Percentiles rank a stretch among this genome's conserved stretches.
phyloP scores from a whole-genome alignment of 2,888 invertebrate genomes.

The Heliconius erato region DNA sequence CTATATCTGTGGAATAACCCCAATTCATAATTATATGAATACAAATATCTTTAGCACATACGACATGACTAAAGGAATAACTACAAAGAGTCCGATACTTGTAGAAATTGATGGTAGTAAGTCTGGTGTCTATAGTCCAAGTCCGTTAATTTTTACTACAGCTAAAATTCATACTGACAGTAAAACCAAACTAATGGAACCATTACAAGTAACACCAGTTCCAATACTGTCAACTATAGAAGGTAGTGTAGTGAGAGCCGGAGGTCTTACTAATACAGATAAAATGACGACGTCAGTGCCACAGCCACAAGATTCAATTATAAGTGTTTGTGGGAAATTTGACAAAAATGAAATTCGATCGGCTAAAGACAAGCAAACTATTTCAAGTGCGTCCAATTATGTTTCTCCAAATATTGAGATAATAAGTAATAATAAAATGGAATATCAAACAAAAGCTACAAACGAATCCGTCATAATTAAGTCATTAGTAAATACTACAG shows the following conservation, averaged over 20 bases:
- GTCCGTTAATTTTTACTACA: conserved; percentile 80
- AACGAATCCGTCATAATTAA: conserved; percentile 18
- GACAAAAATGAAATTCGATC: conserved; percentile 23
- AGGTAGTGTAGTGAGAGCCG: conserved; percentile 64
- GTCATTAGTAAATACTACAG: conserved; percentile 19
- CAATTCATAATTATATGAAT: conserved; percentile 74
- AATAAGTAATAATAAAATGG: conserved; percentile 23
- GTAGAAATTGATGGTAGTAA: conserved; percentile 73
- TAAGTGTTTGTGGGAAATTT: conserved; percentile 29
- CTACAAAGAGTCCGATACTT: conserved; percentile 69
- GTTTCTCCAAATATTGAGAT: conserved; percentile 27
- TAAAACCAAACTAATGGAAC: conserved; percentile 73
- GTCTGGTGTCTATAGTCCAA: conserved; percentile 62
- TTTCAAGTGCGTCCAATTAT: conserved; percentile 3
- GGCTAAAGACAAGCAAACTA: conserved; percentile 18
- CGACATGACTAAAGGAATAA: conserved; percentile 57
- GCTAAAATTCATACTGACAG: conserved; percentile 79
- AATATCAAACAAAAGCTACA: conserved; percentile 16
- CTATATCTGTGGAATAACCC: conserved; percentile 52
- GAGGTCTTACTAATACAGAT: conserved; percentile 29
- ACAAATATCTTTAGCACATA: conserved; percentile 67
- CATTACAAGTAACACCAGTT: conserved; percentile 72
- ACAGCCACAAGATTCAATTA: conserved; percentile 19
- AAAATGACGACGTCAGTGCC: conserved; percentile 19
- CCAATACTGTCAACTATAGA: conserved; percentile 78